Percentiles rank a stretch among this genome's conserved stretches.
These are phyloP conservation scores for Amaurobius ferox DNA, from an alignment of 2,888 invertebrate species.

Conservation along the genomic window DNA sequence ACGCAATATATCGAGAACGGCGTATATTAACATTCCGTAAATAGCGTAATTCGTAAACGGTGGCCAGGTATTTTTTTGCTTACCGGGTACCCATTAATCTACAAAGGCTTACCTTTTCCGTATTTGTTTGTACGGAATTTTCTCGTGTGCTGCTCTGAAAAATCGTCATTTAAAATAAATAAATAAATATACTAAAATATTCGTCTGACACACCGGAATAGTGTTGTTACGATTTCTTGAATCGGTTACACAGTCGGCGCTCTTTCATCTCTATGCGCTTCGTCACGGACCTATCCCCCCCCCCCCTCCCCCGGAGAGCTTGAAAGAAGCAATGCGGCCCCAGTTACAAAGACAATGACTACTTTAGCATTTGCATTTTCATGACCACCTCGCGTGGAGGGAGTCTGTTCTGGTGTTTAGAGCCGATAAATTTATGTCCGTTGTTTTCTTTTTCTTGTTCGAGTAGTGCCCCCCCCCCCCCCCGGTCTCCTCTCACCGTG, in stretches of 20 bases:
- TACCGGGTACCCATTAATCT: too few relatives aligned
- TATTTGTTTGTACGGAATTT: too few relatives aligned
- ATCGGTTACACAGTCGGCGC: constrained; percentile 48
- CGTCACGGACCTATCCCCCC: constrained; percentile 46
- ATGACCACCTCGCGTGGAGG: constrained; percentile 45
- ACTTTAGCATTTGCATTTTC: constrained; percentile 42
- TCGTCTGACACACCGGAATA: not conserved
- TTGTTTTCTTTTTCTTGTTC: not conserved
- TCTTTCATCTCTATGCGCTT: constrained; percentile 59
- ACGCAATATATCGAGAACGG: too few relatives aligned
- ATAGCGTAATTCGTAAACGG: too few relatives aligned
- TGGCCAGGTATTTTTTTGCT: too few relatives aligned
- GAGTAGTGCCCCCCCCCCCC: not conserved
- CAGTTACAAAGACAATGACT: constrained; percentile 28
- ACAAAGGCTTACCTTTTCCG: too few relatives aligned
- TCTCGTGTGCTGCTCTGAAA: too few relatives aligned
- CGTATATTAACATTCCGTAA: too few relatives aligned
- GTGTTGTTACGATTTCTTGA: not conserved
- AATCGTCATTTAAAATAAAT: not conserved
- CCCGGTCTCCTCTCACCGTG: not conserved
- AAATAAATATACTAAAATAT: not conserved
- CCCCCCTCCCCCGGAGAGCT: constrained; percentile 20
- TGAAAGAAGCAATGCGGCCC: constrained; percentile 17
- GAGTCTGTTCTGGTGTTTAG: constrained; percentile 28
- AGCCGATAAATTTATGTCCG: constrained; percentile 7